Evolutionary conservation across 2,888 invertebrate species (phyloP), one percentile per base, ranked within the genome.

Genomic region (Parnassius mnemosyne): DNA sequence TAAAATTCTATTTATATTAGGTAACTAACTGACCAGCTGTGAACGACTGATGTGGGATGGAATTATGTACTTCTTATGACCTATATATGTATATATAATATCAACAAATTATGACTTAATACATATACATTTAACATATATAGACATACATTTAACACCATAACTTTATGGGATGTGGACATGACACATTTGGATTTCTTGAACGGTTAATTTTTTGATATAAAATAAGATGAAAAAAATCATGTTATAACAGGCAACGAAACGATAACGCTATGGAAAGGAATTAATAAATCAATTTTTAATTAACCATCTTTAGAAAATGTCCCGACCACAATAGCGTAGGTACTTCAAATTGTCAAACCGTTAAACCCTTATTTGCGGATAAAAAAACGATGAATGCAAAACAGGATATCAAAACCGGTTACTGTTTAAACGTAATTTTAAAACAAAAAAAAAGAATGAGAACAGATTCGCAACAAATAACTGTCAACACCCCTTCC

Each of bases 401-500:
- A 77, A 79, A 86, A 84, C 84, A 76, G 80, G 80, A 78, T 81
- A 79, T 77, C 79, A 71, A 81, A 89, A 91, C 91, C 87, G 89
- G 91, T 91, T 89, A 75, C 72, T 74, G 79, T 83, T 85, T 80
- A 83, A 84, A 88, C 85, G 82, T 81, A 76, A 77, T 76, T 76
- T 80, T 79, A 77, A 87, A 88, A 83, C 81, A 85, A 87, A 88
- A 87, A 84, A 77, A 68, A 70, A 68, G 68, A 81, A 79, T 68
- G 78, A 77, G 81, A 83, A 85, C 85, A 84, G 87, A 89, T 87
- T 88, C 81, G 83, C 80, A 85, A 90, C 89, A 88, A 89, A 89
- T 89, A 90, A 86, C 89, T 91, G 91, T 91, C 91, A 91, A 89
- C 91, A 91, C 89, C 90, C 90, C 89, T 90, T 74, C 83, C 82